phyloP scores from a whole-genome alignment of 2,113 vertebrate genomes.

The Ibidorhyncha struthersii region DNA sequence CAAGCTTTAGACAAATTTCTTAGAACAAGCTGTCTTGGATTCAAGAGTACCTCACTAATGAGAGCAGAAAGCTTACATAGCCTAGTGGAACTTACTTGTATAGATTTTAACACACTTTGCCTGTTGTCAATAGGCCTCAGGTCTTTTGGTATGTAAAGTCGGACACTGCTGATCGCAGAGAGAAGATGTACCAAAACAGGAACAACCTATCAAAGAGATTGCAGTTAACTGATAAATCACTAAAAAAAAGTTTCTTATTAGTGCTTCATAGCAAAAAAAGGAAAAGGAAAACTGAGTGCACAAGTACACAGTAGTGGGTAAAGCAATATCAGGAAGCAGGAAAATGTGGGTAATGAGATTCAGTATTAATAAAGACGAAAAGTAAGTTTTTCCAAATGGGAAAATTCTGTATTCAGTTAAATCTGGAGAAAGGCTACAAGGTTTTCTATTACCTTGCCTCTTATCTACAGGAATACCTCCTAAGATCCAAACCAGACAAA shows the following conservation, averaged over 20 bases:
- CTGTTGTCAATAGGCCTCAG: conserved; percentile 91
- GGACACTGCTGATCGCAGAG: conserved; percentile 92
- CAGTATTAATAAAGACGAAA: not conserved
- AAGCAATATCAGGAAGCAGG: not conserved
- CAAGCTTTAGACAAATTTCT: not conserved
- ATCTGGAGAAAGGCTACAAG: not conserved
- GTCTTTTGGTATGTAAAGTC: conserved; percentile 96
- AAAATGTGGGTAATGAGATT: not conserved
- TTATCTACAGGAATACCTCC: not conserved
- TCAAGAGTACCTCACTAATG: not conserved
- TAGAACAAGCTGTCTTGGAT: not conserved
- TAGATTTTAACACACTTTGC: conserved; percentile 95
- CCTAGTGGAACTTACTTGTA: conserved; percentile 78
- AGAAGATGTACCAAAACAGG: conserved; percentile 93
- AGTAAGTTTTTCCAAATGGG: not conserved
- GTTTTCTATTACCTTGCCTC: not conserved
- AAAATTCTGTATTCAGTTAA: not conserved
- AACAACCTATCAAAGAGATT: conserved; percentile 83
- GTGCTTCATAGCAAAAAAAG: not conserved
- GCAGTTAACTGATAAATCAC: not conserved
- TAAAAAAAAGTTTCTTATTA: not conserved
- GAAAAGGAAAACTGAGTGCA: not conserved
- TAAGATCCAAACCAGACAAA: not conserved
- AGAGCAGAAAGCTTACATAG: not conserved
- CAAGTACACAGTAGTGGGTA: not conserved